A percentile compares a stretch with the other conserved stretches of the same genome.
phyloP scores from a whole-genome alignment of 1,140 invertebrate genomes.

The Pogonognathellus flavescens region DNA sequence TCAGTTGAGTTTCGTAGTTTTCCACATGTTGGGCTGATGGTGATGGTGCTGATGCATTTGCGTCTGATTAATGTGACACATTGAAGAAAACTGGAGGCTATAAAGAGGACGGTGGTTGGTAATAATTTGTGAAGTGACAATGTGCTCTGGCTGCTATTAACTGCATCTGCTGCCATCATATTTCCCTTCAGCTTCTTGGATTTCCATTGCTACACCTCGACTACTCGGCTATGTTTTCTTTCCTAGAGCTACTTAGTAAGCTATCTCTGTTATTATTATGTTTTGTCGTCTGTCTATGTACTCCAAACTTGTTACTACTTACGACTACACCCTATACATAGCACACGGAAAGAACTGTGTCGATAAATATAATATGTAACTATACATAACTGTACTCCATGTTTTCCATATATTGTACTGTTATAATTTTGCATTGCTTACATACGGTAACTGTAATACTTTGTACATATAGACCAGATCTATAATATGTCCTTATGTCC shows the following conservation, averaged over 20 bases:
- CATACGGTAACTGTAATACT: no score
- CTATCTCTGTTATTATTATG: conserved; percentile 16
- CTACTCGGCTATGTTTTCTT: conserved; percentile 11
- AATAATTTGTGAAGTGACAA: conserved; percentile 64
- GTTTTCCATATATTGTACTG: no score
- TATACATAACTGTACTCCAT: no score
- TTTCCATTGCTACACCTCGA: neutral
- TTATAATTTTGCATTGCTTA: no score
- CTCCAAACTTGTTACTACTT: neutral
- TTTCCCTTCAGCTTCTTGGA: conserved; percentile 54
- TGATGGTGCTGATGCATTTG: conserved; percentile 44
- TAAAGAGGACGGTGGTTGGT: conserved; percentile 55
- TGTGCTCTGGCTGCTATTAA: conserved; percentile 61
- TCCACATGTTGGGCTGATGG: conserved; percentile 52
- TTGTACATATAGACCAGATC: no score
- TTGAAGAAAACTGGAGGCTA: conserved; percentile 52
- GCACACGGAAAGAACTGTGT: no score
- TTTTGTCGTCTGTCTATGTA: conserved; percentile 54
- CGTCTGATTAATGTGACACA: conserved; percentile 62
- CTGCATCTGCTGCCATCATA: conserved; percentile 62
- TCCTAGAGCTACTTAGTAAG: neutral
- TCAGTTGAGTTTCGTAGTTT: conserved; percentile 27
- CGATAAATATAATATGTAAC: no score
- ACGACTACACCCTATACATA: no score
- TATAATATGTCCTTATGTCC: no score